A percentile compares a stretch with the other conserved stretches of the same genome.
Evolutionary conservation across 2,797 vertebrate species (phyloP).

Genomic region (Sebastes minor): DNA sequence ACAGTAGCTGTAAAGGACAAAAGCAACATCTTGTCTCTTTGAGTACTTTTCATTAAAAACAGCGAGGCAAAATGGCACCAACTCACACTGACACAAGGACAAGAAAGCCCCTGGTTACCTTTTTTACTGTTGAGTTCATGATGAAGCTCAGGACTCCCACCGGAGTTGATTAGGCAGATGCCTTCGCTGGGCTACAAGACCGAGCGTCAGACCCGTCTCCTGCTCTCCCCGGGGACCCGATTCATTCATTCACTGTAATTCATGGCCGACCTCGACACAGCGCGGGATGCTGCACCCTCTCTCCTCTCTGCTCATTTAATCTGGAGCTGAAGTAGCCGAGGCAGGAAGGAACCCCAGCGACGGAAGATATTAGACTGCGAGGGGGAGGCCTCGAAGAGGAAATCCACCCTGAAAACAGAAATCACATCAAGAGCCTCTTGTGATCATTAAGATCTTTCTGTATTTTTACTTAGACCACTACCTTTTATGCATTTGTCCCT

Average conservation of each 20-base stretch:
- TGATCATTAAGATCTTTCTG: not conserved
- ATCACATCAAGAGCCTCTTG: not conserved
- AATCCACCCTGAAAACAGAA: conserved; percentile 22
- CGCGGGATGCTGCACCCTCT: conserved; percentile 35
- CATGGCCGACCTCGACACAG: conserved; percentile 31
- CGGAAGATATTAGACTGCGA: conserved; percentile 53
- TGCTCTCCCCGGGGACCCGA: conserved; percentile 58
- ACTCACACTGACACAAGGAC: conserved; percentile 63
- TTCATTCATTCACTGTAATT: conserved; percentile 66
- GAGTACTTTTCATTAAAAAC: conserved; percentile 66
- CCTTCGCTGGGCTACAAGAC: conserved; percentile 58
- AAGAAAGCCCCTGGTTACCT: conserved; percentile 67
- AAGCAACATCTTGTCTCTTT: conserved; percentile 36
- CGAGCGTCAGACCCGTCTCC: conserved; percentile 58
- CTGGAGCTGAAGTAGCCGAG: conserved; percentile 32
- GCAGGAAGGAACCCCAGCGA: conserved; percentile 69
- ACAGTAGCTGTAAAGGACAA: not conserved
- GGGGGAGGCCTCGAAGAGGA: conserved; percentile 4
- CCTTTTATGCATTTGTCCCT: not conserved
- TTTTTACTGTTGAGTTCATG: conserved; percentile 65
- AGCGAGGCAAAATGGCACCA: conserved; percentile 47
- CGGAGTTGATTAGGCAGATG: conserved; percentile 78
- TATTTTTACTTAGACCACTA: not conserved
- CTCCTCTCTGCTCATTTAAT: conserved; percentile 49
- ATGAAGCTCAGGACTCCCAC: conserved; percentile 72